phyloP scores from a whole-genome alignment of 1,140 invertebrate species.

The Brachionus manjavacas region DNA sequence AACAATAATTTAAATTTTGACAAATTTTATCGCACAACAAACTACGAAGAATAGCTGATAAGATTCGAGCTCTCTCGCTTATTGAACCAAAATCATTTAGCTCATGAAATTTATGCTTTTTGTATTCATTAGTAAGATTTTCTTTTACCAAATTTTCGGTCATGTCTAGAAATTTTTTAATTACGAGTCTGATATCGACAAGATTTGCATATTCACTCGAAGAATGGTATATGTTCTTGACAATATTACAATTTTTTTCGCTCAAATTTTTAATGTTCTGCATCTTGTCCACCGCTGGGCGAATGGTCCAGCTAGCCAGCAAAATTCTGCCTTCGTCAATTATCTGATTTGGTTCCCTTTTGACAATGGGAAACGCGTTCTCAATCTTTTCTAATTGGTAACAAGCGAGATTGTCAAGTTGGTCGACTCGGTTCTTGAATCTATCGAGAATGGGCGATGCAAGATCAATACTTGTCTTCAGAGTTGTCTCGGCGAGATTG shows the following conservation, averaged over 20 bases:
- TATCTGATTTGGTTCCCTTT: neutral
- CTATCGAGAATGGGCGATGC: neutral
- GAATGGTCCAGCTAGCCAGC: neutral
- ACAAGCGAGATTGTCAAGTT: neutral
- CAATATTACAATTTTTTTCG: neutral
- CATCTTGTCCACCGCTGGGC: neutral
- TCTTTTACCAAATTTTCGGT: neutral
- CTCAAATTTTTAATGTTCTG: neutral
- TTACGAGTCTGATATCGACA: neutral
- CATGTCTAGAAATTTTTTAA: slow-evolving; percentile 17
- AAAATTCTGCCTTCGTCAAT: neutral
- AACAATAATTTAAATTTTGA: neutral
- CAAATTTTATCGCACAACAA: neutral
- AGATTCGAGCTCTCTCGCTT: neutral
- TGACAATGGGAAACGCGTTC: neutral
- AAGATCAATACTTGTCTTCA: slow-evolving; percentile 12
- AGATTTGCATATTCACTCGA: neutral
- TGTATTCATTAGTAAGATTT: neutral
- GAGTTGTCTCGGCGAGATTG: neutral
- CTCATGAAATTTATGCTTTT: neutral
- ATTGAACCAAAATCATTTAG: neutral
- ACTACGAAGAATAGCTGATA: neutral
- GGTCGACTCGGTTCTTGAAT: neutral
- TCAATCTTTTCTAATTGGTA: slow-evolving; percentile 5
- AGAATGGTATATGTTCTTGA: neutral